Conservation (phyloP, 2,888 invertebrate species). For the Argynnis bischoffii region DNA sequence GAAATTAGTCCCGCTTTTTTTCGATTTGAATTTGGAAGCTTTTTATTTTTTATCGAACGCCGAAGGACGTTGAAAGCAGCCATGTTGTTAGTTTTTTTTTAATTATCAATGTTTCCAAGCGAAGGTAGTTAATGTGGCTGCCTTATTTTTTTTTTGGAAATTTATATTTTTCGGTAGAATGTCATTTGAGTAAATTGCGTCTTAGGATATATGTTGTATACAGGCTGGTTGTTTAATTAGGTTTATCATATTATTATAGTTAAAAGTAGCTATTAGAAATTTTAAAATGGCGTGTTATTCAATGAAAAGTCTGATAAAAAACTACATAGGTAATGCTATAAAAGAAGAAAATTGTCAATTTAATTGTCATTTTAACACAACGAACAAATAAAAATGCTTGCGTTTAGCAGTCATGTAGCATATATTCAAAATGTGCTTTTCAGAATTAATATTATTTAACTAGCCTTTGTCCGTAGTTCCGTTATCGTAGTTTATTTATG, state of each 20-base stretch:
- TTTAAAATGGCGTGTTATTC: too few relatives aligned
- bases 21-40: constrained; percentile 70
- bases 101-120: constrained; percentile 62
- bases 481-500: too few relatives aligned
- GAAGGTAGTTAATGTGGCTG: constrained; percentile 45
- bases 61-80: constrained; percentile 67
- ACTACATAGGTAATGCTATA: neutral
- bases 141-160: constrained; percentile 38
- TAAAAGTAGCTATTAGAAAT: neutral
- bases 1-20: constrained; percentile 78
- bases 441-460: too few relatives aligned
- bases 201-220: constrained; percentile 30
- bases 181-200: constrained; percentile 61
- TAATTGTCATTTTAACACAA: too few relatives aligned
- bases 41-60: constrained; percentile 54
- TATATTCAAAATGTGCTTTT: too few relatives aligned
- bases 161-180: constrained; percentile 56
- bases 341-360: too few relatives aligned
- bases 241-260: neutral
- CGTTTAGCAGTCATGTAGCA: too few relatives aligned
- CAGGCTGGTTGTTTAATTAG: constrained; percentile 22
- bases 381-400: too few relatives aligned
- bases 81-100: constrained; percentile 67
- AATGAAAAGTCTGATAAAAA: neutral
- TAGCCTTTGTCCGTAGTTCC: too few relatives aligned